phyloP scores from a whole-genome alignment of 2,888 invertebrate species.

The Tipula vernalis region DNA sequence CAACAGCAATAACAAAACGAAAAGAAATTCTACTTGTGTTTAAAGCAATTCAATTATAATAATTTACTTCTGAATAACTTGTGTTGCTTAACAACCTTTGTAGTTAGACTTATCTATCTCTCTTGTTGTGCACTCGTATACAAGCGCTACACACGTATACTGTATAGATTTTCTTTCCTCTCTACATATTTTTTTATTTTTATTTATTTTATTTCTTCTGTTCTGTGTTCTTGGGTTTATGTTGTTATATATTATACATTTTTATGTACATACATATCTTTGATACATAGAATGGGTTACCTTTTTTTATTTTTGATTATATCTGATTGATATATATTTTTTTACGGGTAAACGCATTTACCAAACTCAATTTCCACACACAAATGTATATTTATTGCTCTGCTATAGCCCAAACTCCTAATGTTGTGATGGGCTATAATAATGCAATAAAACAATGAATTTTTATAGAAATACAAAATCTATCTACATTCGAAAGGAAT shows the following conservation, averaged over 20 bases:
- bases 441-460: neutral
- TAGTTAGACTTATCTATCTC: neutral
- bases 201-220: neutral
- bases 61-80: constrained; percentile 4
- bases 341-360: neutral
- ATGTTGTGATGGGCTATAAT: neutral
- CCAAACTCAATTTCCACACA: neutral
- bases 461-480: neutral
- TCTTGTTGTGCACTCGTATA: neutral
- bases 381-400: neutral
- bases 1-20: neutral
- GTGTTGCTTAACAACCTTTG: constrained; percentile 4
- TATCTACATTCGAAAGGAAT: neutral
- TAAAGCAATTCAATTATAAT: neutral
- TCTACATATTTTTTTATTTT: neutral
- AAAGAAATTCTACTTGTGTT: constrained; percentile 4
- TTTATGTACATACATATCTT: neutral
- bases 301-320: neutral
- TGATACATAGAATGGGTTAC: neutral
- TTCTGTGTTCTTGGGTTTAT: neutral
- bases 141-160: neutral
- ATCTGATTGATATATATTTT: neutral
- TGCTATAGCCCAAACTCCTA: neutral
- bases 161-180: neutral
- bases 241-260: neutral